A percentile compares a stretch with the other conserved stretches of the same genome.
Evolutionary conservation across 2,797 vertebrate species (phyloP).

Genomic region (Sebastes steindachneri): DNA sequence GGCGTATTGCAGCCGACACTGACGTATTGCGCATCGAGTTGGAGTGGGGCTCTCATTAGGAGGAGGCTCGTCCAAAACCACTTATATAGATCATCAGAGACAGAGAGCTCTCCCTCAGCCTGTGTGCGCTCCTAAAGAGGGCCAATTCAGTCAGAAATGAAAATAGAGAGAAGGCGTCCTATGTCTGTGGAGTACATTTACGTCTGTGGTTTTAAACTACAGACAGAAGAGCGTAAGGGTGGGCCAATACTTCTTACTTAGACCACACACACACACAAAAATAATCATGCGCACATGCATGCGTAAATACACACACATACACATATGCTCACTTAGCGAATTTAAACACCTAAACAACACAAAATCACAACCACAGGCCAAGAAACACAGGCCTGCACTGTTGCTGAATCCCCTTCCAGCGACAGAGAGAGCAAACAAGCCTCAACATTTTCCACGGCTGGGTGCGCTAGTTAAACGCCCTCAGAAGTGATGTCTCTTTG

Average conservation of each 20-base stretch:
- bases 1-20: conserved; percentile 74
- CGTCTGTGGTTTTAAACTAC: conserved; percentile 63
- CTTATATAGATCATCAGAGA: conserved; percentile 77
- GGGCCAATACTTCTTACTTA: conserved; percentile 50
- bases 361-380: conserved; percentile 51
- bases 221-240: conserved; percentile 50
- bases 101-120: conserved; percentile 63
- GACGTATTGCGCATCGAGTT: conserved; percentile 73
- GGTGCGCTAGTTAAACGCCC: conserved; percentile 62
- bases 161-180: conserved; percentile 45
- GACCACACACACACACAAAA: conserved; percentile 76
- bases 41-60: conserved; percentile 72
- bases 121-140: conserved; percentile 37
- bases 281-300: conserved; percentile 36
- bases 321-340: conserved; percentile 15
- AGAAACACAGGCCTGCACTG: conserved; percentile 55
- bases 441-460: conserved; percentile 64
- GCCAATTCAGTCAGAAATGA: conserved; percentile 61
- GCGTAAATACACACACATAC: conserved; percentile 27
- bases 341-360: conserved; percentile 55
- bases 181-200: conserved; percentile 31
- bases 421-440: conserved; percentile 47
- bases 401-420: conserved; percentile 52
- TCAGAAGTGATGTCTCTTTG: conserved; percentile 75
- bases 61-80: conserved; percentile 69